Evolutionary conservation across 1,140 invertebrate genomes (phyloP).

Genomic region (Meloidogyne exigua): DNA sequence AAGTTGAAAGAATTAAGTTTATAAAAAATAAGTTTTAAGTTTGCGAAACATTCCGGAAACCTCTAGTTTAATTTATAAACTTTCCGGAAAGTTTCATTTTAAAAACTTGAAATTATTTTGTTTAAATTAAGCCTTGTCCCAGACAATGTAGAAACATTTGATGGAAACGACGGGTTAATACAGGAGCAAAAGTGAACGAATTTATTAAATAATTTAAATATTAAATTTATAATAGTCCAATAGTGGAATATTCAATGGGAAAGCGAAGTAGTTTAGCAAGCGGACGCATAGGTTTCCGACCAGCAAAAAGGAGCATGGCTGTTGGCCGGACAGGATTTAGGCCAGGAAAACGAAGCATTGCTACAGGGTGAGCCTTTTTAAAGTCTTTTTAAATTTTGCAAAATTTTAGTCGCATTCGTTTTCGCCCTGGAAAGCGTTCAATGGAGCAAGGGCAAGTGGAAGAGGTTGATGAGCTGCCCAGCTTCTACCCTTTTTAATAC

Average conservation of each 20-base stretch:
- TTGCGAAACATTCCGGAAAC: too few relatives aligned
- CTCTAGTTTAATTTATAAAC: too few relatives aligned
- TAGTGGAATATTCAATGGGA: neutral
- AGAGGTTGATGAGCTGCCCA: neutral
- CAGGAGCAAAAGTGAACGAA: neutral
- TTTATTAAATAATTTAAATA: neutral
- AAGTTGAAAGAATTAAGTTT: too few relatives aligned
- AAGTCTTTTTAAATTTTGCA: neutral
- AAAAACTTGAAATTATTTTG: neutral
- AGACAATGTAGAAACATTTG: neutral
- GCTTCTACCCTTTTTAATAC: neutral
- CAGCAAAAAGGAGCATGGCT: conserved; percentile 21
- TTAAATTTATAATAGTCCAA: neutral
- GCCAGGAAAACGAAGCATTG: conserved; percentile 23
- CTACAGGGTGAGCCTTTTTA: conserved; percentile 11
- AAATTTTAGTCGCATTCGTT: conserved; percentile 16
- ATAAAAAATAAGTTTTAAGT: too few relatives aligned
- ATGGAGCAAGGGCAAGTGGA: neutral
- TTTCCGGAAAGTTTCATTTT: too few relatives aligned
- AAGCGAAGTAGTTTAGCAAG: neutral
- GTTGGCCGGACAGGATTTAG: conserved; percentile 22
- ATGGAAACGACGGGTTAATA: neutral
- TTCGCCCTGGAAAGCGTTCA: conserved; percentile 21
- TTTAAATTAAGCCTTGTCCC: conserved; percentile 6
- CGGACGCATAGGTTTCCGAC: conserved; percentile 20